phyloP scores from a whole-genome alignment of 2,113 vertebrate species.

The Melospiza melodia region DNA sequence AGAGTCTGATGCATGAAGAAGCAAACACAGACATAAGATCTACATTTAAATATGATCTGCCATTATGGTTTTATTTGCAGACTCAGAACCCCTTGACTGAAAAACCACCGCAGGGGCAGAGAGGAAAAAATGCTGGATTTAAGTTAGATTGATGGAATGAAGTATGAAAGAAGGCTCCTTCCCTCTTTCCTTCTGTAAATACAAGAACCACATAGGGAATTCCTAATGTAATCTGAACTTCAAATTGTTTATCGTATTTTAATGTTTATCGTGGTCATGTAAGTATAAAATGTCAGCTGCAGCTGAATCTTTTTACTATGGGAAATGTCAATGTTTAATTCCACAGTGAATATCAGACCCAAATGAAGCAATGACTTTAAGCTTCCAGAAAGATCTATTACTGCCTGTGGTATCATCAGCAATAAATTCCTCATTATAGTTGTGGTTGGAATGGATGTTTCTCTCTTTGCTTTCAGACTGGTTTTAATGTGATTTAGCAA shows the following conservation, averaged over 20 bases:
- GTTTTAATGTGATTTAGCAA: neutral
- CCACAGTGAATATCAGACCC: neutral
- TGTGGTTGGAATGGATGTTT: neutral
- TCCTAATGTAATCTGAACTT: neutral
- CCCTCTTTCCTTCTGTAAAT: neutral
- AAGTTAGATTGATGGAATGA: neutral
- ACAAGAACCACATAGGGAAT: neutral
- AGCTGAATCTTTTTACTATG: neutral
- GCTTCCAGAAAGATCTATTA: neutral
- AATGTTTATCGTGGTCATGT: neutral
- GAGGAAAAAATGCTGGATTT: neutral
- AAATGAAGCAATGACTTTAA: neutral
- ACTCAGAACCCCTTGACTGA: neutral
- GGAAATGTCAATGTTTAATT: neutral
- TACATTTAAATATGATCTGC: neutral
- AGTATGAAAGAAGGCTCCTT: neutral
- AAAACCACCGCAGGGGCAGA: neutral
- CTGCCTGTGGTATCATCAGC: neutral
- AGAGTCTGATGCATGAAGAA: neutral
- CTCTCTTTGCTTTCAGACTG: neutral
- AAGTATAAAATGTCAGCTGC: neutral
- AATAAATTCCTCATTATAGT: constrained; percentile 11
- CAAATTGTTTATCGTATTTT: neutral
- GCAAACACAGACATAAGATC: neutral
- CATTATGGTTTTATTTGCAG: neutral